Evolutionary conservation across 2,113 vertebrate genomes (phyloP), one percentile per base, ranked within the genome.

Genomic region (Acrocephalus arundinaceus): DNA sequence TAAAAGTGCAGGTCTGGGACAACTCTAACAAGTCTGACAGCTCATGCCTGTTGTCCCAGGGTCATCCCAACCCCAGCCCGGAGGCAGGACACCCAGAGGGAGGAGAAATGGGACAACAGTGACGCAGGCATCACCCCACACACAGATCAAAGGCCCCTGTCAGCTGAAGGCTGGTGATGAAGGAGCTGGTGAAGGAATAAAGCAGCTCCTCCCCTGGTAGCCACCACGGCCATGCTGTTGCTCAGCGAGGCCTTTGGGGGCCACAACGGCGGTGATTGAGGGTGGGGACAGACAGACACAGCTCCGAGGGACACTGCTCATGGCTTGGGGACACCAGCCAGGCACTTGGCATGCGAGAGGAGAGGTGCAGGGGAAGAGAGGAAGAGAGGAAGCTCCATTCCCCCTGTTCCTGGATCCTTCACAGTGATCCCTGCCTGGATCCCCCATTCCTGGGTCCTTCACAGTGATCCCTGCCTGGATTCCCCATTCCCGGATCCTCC

Each of bases 231-330:
- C 0, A 8, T 10, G 76, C 52, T 63, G 71, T 67, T 57, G 78
- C 90, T 59, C 75, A 37, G 59, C 1, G 7, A 77, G 83, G 68
- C 59, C 62, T 67, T 45, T 43, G 41, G n/a, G 22, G 41, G 82
- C 63, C 82, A 24, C 55, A 49, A 3, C 70, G 0, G 2, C 0
- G 4, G n/a, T 0, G 1, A 49, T 13, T 15, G 33, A 30, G 59
- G 49, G 25, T n/a, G 48, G 1, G 59, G 59, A 68, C 37, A 39
- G n/a, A 33, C 17, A 62, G 55, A 58, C 37, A 87, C 68, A 66
- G 78, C 83, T 57, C 78, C 20, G 33, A 6, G 15, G 37, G 24
- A 72, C 73, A 30, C 19, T 1, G 31, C 43, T 63, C 43, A 5
- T 21, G 58, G 16, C 67, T 57, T 1, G 3, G 41, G 46, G 39